Conservation (phyloP, 1,140 invertebrate genomes). For the Zaprionus inermis region DNA sequence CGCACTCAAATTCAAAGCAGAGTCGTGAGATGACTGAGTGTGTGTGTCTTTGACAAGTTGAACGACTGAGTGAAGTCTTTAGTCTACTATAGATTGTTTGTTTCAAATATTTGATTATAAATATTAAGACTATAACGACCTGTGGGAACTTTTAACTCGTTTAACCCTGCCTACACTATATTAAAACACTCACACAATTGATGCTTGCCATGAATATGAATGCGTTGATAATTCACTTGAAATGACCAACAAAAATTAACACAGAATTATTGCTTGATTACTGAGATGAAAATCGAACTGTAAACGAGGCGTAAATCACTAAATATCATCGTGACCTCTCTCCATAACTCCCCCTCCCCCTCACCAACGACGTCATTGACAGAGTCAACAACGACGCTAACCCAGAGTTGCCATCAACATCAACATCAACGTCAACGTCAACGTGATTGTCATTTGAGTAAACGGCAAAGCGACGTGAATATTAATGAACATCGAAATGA, state of each 20-base stretch:
- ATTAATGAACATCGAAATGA: conserved; percentile 36
- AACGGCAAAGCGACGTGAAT: conserved; percentile 28
- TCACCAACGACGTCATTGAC: conserved; percentile 8
- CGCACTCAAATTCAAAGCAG: not conserved
- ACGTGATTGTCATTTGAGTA: conserved; percentile 20
- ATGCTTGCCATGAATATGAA: not conserved
- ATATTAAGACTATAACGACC: not conserved
- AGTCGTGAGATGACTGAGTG: conserved; percentile 5
- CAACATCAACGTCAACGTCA: conserved; percentile 22
- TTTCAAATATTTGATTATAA: not conserved
- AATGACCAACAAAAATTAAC: not conserved
- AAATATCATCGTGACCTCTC: conserved; percentile 2
- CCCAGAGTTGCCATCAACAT: not conserved
- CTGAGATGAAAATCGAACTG: conserved; percentile 22
- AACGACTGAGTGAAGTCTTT: conserved; percentile 4
- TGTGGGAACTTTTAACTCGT: not conserved
- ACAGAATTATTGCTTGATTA: conserved; percentile 20
- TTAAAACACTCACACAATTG: not conserved
- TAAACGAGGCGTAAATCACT: conserved; percentile 9
- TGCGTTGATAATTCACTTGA: not conserved
- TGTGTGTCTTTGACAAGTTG: conserved; percentile 4
- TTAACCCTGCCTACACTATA: not conserved
- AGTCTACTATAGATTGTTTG: not conserved
- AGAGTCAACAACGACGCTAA: not conserved
- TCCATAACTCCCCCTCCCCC: not conserved